Conservation (phyloP, 2,888 invertebrate species). For the Drosophila pseudotalamancana region DNA sequence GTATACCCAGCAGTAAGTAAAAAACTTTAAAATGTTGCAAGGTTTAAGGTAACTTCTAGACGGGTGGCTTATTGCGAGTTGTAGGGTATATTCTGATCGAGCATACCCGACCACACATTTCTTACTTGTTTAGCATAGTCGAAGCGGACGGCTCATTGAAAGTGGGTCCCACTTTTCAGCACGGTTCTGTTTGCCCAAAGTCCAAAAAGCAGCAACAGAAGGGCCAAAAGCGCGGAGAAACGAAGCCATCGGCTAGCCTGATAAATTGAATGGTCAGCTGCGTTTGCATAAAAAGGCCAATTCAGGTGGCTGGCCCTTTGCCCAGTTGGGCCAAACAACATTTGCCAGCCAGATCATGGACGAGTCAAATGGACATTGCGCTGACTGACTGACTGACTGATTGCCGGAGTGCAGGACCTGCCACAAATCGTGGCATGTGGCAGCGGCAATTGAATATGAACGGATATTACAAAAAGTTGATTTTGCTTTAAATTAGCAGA, state of each 20-base stretch:
- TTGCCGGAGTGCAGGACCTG: background rate
- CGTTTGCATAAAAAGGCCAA: constrained; percentile 66
- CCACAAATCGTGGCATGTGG: background rate
- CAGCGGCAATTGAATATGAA: background rate
- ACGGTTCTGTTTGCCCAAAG: constrained; percentile 70
- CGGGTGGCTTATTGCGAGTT: no score
- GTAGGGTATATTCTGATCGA: no score
- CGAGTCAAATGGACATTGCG: constrained; percentile 16
- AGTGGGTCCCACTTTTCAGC: constrained; percentile 56
- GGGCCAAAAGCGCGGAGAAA: constrained; percentile 18
- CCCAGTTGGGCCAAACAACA: constrained; percentile 49
- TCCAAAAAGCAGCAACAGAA: constrained; percentile 29
- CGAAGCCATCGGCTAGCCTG: constrained; percentile 62
- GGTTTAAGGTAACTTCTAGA: no score
- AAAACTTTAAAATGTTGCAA: no score
- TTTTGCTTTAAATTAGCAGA: background rate
- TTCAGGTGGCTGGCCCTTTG: constrained; percentile 34
- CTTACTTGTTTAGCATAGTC: no score
- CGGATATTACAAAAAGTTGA: no score
- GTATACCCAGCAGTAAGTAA: no score
- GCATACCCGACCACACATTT: no score
- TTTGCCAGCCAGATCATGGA: constrained; percentile 35
- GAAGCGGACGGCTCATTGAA: constrained; percentile 48
- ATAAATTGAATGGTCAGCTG: constrained; percentile 76
- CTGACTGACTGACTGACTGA: constrained; percentile 35